Conservation (phyloP, 1,140 invertebrate species). For the Bombus balteatus region DNA sequence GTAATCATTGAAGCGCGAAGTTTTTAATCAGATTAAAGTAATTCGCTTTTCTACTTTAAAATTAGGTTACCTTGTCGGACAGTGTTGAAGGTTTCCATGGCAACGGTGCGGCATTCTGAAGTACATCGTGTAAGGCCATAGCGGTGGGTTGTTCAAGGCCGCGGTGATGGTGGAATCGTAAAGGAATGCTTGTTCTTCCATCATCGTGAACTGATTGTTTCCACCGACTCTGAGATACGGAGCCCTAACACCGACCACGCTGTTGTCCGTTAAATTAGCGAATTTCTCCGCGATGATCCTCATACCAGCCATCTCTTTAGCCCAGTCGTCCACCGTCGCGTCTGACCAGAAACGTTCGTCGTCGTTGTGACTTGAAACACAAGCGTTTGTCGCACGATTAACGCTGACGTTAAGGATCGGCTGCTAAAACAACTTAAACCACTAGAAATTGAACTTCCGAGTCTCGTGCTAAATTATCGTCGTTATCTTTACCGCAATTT, state of each 20-base stretch:
- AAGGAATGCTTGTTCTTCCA: constrained; percentile 97
- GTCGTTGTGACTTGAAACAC: constrained; percentile 90
- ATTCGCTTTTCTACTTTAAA: neutral
- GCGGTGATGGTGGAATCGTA: constrained; percentile 98
- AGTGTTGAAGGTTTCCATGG: constrained; percentile 96
- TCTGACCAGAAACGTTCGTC: constrained; percentile 97
- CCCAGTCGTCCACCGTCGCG: constrained; percentile 96
- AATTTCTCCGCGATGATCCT: constrained; percentile 96
- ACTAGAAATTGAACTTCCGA: no score
- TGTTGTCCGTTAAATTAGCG: constrained; percentile 96
- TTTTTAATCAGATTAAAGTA: neutral
- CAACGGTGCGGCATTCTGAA: constrained; percentile 98
- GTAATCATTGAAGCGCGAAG: neutral
- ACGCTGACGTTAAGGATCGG: neutral
- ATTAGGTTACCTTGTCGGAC: constrained; percentile 90
- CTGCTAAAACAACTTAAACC: no score
- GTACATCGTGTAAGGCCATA: constrained; percentile 99
- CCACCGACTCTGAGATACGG: constrained; percentile 96
- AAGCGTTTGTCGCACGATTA: neutral
- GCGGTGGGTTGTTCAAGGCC: constrained; percentile 94
- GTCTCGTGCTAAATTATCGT: no score
- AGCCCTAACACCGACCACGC: constrained; percentile 95
- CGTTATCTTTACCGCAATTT: no score
- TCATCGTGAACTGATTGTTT: constrained; percentile 98
- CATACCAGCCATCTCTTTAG: constrained; percentile 98